These are phyloP conservation scores for Hormaphis cornu DNA, from an alignment of 1,140 invertebrate species.

Conservation along the genomic window DNA sequence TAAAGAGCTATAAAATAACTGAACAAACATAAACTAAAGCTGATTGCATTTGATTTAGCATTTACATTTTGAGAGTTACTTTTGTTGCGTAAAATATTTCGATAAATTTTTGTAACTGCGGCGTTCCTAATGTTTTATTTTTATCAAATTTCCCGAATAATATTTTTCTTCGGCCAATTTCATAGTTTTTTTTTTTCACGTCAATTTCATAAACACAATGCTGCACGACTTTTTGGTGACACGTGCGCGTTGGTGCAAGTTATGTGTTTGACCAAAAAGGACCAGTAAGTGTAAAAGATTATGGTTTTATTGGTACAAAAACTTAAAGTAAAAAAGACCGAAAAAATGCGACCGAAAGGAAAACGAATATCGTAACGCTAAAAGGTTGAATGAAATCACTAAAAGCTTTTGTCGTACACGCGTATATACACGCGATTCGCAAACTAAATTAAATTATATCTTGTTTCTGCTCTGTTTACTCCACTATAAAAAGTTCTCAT, in stretches of 20 bases:
- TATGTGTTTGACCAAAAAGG: neutral
- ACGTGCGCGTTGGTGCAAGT: neutral
- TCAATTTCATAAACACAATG: too few relatives aligned
- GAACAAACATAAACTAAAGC: too few relatives aligned
- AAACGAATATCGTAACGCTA: neutral
- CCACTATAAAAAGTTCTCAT: neutral
- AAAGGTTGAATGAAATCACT: neutral
- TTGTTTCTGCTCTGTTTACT: neutral
- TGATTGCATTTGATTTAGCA: too few relatives aligned
- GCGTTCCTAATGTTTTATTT: too few relatives aligned
- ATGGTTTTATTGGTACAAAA: neutral
- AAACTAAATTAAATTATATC: slow-evolving; percentile 9
- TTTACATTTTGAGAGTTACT: too few relatives aligned
- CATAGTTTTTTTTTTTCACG: too few relatives aligned
- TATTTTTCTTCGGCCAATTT: too few relatives aligned
- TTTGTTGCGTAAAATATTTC: too few relatives aligned
- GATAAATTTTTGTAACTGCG: too few relatives aligned
- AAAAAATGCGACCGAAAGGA: neutral
- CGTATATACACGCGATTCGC: too few relatives aligned
- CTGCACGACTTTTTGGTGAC: neutral
- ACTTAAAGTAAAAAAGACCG: neutral
- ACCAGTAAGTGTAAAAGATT: neutral
- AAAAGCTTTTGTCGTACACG: slow-evolving; percentile 10
- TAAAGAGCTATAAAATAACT: too few relatives aligned
- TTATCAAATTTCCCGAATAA: too few relatives aligned